Base-by-base conservation (phyloP, 2,888 invertebrate species). In the Eubasilissa splendida region DNA sequence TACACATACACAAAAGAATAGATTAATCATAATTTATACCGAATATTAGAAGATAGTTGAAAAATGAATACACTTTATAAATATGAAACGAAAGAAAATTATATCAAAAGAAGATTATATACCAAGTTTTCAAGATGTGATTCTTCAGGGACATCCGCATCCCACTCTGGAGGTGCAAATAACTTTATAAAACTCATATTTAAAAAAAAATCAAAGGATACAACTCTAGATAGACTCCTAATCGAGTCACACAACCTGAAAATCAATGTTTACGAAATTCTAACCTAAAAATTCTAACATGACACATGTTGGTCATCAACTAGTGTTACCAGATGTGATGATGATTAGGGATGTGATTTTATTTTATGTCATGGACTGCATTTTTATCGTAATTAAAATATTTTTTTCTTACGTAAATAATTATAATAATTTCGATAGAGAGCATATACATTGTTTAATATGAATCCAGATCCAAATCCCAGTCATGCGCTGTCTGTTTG, bases 121-220 rank as follows among this genome's bases (percentile, higher is more conserved):
- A 84, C 84, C 80, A 84, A 83, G 66, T 84, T 79, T n/a, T 80
- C 79, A 63, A 78, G 78, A 31, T 77, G 76, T 54, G 83, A 68
- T 60, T 84, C 82, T 76, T 84, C 85, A 5, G 85, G 84, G 33
- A 85, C 85, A 83, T 85, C 86, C n/a, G 84, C 84, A 31, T 86
- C 86, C 86, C 86, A 87, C 83, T 84, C 84, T 80, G 85, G 82
- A 10, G 84, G 79, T 59, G 83, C 82, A 83, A 87, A 87, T 85
- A 85, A 85, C 82, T 85, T 82, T 58, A 63, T 63, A 10, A 79
- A 22, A 79, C 82, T 84, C 85, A 84, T 85, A 84, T 66, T 84
- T 83, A 82, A 84, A 83, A 58, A 22, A 31, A 65, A 73, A 4
- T 53, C 33, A 68, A 52, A 5, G 22, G 7, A 42, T 5, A 42